Base-by-base conservation (phyloP, 1,140 invertebrate genomes). In the Bombus waltoni region DNA sequence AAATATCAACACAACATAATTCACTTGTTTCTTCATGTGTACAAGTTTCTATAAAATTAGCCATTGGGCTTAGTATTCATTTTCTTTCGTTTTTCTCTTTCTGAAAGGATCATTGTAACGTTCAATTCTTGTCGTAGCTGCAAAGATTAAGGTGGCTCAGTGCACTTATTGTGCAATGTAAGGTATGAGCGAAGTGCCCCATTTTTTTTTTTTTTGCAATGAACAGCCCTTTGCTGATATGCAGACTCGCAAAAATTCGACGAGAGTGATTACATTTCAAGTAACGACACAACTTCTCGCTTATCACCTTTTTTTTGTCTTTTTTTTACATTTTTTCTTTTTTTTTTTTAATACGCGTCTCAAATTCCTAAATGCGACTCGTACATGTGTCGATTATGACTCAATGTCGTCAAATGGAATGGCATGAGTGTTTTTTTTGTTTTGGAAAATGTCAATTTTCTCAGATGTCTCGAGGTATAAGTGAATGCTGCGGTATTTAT, bases 1-100 rank as follows among this genome's bases (percentile, higher is more conserved):
- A 94, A 94, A 94, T 92, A 93, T 94, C 89, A 94, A 93, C 87
- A 85, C 89, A 93, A 93, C 90, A 92, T 91, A 91, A 89, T 91
- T 89, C 85, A 82, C 73, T 87, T 87, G 83, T 83, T 86, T 85
- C 70, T 78, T 86, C 80, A 73, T 80, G 88, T 87, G 53, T 84
- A 80, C 86, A 86, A 90, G 88, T 89, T 93, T 75, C 87, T 92
- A 89, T 89, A 86, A 91, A 90, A 87, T 88, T 92, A 92, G 91
- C 89, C 83, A 88, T 89, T 85, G 66, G 72, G 65, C 66, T 87
- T 71, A 66, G 70, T 76, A 65, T 75, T 77, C 13, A 40, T 70
- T 87, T 68, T 65, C 57, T 18, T 42, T 78, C 76, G 35, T 18
- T 78, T 62, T 79, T 86, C 13, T 32, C 47, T 10, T 71, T 65